A percentile compares a stretch with the other conserved stretches of the same genome.
phyloP scores from a whole-genome alignment of 2,113 vertebrate species.

The Chlorodrepanis virens region DNA sequence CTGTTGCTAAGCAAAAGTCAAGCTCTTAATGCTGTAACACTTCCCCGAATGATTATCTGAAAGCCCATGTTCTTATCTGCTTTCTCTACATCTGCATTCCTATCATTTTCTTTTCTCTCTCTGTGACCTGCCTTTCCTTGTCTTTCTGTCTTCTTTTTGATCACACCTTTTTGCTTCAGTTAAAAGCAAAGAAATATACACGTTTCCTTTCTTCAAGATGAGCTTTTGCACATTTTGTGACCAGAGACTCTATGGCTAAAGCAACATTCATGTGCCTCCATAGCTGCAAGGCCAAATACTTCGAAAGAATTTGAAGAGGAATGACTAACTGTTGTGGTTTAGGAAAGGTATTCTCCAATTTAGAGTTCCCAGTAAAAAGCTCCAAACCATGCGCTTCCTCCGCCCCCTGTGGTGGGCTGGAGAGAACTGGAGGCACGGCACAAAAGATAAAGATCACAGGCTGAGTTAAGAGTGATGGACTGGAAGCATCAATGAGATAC shows the following conservation, averaged over 20 bases:
- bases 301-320: neutral
- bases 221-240: neutral
- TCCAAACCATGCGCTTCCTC: accelerated
- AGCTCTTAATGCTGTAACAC: neutral
- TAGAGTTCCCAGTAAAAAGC: neutral
- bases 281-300: neutral
- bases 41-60: neutral
- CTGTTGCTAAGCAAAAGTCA: neutral
- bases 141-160: neutral
- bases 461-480: neutral
- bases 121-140: neutral
- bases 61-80: neutral
- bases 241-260: neutral
- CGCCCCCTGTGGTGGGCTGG: neutral
- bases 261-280: neutral
- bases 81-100: neutral
- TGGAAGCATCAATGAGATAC: neutral
- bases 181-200: neutral
- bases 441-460: neutral
- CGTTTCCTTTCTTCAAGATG: neutral
- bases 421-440: neutral
- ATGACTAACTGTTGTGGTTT: neutral
- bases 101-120: neutral
- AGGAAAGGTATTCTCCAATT: neutral
- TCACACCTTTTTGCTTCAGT: neutral